Conservation (phyloP, 2,113 vertebrate genomes). For the Epinephelus lanceolatus region DNA sequence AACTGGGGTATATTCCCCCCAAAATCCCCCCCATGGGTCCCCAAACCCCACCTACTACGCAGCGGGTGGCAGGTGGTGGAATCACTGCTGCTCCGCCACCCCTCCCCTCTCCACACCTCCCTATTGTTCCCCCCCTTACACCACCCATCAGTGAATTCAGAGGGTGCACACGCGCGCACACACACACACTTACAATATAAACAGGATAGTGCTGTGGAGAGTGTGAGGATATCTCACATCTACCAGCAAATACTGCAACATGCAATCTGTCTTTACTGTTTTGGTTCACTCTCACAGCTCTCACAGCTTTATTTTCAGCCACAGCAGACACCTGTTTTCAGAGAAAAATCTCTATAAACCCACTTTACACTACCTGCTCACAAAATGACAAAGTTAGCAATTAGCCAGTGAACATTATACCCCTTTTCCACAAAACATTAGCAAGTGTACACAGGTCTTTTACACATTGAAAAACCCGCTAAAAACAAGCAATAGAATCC, state of each 20-base stretch:
- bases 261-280: background rate
- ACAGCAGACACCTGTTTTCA: no score
- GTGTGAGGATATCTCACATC: constrained; percentile 15
- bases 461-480: no score
- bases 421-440: no score
- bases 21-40: constrained; percentile 21
- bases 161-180: constrained; percentile 8
- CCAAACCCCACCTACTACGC: constrained; percentile 52
- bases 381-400: background rate
- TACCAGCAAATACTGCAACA: constrained; percentile 8
- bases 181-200: constrained; percentile 16
- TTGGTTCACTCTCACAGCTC: background rate
- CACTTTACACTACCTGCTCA: background rate
- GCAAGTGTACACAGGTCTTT: no score
- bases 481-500: no score
- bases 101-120: constrained; percentile 38
- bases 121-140: constrained; percentile 42
- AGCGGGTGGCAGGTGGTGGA: constrained; percentile 69
- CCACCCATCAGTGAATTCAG: constrained; percentile 10
- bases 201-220: constrained; percentile 12
- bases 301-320: background rate
- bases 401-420: no score
- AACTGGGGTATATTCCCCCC: constrained; percentile 21
- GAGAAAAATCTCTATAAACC: background rate
- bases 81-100: constrained; percentile 21